Percentiles rank a stretch among this genome's conserved stretches.
Conservation (phyloP, 1,140 invertebrate genomes). For the Anastatus disparis region DNA sequence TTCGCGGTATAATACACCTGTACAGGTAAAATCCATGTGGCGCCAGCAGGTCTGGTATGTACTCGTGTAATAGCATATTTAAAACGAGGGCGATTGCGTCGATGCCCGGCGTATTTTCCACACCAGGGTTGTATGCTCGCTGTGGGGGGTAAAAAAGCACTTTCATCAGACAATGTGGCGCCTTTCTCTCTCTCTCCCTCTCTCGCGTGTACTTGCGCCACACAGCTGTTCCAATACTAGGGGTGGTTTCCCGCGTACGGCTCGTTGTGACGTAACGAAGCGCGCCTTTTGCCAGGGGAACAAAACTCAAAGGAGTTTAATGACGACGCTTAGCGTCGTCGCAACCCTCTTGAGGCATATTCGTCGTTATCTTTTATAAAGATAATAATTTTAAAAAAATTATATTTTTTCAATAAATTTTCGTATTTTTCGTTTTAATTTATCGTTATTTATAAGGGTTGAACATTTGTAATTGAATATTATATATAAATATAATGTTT, state of each 20-base stretch:
- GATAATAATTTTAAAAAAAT: too few relatives aligned
- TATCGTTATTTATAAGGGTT: too few relatives aligned
- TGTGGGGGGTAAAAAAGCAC: constrained; percentile 1
- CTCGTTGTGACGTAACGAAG: constrained; percentile 61
- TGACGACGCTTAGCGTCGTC: background rate
- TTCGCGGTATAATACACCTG: too few relatives aligned
- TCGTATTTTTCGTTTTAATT: too few relatives aligned
- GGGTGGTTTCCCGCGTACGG: constrained; percentile 12
- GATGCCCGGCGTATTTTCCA: constrained; percentile 56
- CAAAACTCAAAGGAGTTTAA: constrained; percentile 33
- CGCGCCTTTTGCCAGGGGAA: constrained; percentile 60
- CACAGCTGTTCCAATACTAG: too few relatives aligned
- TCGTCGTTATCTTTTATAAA: background rate
- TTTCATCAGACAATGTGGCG: constrained; percentile 14
- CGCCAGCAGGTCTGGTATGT: too few relatives aligned
- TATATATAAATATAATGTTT: too few relatives aligned
- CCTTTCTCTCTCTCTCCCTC: background rate
- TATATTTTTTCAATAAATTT: too few relatives aligned
- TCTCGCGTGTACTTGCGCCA: background rate
- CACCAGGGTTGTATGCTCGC: constrained; percentile 52
- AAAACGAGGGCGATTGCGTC: constrained; percentile 48
- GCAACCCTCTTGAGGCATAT: too few relatives aligned
- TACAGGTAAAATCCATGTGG: too few relatives aligned
- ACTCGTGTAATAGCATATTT: too few relatives aligned
- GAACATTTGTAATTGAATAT: too few relatives aligned